A percentile compares a stretch with the other conserved stretches of the same genome.
Evolutionary conservation across 2,797 vertebrate species (phyloP).

Genomic region (Myoxocephalus aenaeus): DNA sequence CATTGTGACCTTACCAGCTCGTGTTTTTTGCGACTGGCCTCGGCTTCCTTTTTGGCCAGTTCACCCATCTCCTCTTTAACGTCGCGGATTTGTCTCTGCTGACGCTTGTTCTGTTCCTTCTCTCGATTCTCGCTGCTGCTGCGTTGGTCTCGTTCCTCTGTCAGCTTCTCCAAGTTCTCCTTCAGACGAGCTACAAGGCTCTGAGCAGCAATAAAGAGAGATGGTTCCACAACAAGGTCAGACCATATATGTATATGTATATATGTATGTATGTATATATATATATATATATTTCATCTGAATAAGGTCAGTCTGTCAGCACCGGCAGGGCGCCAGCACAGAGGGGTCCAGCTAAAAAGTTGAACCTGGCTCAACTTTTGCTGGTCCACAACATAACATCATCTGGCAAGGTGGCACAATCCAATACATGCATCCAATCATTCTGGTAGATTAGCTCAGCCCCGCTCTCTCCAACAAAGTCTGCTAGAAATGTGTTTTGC

Average conservation of each 20-base stretch:
- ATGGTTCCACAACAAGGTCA: background rate
- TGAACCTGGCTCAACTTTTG: background rate
- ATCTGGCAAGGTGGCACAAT: background rate
- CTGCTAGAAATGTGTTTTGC: background rate
- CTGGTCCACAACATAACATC: background rate
- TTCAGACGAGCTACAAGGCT: slow-evolving; percentile 92
- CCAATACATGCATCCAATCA: no score
- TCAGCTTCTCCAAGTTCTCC: slow-evolving; percentile 96
- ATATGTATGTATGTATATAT: background rate
- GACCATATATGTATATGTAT: no score
- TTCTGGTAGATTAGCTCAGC: background rate
- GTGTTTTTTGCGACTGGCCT: slow-evolving; percentile 96
- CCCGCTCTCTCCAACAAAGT: background rate
- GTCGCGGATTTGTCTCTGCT: slow-evolving; percentile 93
- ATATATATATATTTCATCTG: background rate
- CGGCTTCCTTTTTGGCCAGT: slow-evolving; percentile 92
- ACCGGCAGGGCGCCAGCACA: background rate
- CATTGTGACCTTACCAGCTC: slow-evolving; percentile 88
- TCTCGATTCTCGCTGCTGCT: slow-evolving; percentile 90
- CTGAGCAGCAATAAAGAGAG: slow-evolving; percentile 51
- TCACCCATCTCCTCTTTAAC: slow-evolving; percentile 95
- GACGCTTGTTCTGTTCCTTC: slow-evolving; percentile 96
- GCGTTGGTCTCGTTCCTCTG: slow-evolving; percentile 92
- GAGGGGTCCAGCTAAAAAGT: no score
- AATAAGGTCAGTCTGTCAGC: background rate